Percentiles rank a stretch among this genome's conserved stretches.
These are phyloP conservation scores for Acrossocheilus fasciatus DNA, from an alignment of 2,797 vertebrate genomes.

Conservation along the genomic window DNA sequence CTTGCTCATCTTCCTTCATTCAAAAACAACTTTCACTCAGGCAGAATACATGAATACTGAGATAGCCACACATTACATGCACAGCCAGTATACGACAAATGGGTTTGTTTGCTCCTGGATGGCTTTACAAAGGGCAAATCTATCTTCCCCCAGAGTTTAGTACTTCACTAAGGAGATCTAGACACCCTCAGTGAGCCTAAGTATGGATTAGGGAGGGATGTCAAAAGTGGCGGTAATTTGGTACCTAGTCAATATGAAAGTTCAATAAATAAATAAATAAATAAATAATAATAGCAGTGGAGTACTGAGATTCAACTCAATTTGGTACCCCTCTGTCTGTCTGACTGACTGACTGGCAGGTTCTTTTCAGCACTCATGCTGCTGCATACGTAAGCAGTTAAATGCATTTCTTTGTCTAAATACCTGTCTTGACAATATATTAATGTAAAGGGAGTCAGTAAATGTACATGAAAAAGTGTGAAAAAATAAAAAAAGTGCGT, in stretches of 20 bases:
- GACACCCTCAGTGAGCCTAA: background rate
- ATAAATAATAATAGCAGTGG: background rate
- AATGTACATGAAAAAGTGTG: no score
- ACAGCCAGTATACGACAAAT: constrained; percentile 9
- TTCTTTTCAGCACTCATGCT: background rate
- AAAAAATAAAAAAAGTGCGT: no score
- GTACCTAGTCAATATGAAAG: background rate
- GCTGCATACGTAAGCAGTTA: no score
- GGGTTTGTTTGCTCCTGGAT: constrained; percentile 30
- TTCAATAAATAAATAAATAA: background rate
- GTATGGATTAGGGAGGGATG: background rate
- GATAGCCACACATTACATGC: constrained; percentile 31
- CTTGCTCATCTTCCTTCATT: constrained; percentile 38
- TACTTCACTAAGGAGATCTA: constrained; percentile 35
- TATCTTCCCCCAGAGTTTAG: constrained; percentile 19
- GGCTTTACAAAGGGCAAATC: constrained; percentile 38
- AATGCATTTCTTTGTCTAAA: no score
- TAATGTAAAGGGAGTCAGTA: no score
- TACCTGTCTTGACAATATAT: no score
- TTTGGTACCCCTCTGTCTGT: background rate
- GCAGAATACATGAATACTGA: constrained; percentile 47
- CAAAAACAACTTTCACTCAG: constrained; percentile 49
- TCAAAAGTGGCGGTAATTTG: background rate
- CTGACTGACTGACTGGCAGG: background rate
- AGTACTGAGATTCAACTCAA: background rate